A percentile compares a stretch with the other conserved stretches of the same genome.
phyloP scores from a whole-genome alignment of 1,140 invertebrate species.

The Panonychus citri region DNA sequence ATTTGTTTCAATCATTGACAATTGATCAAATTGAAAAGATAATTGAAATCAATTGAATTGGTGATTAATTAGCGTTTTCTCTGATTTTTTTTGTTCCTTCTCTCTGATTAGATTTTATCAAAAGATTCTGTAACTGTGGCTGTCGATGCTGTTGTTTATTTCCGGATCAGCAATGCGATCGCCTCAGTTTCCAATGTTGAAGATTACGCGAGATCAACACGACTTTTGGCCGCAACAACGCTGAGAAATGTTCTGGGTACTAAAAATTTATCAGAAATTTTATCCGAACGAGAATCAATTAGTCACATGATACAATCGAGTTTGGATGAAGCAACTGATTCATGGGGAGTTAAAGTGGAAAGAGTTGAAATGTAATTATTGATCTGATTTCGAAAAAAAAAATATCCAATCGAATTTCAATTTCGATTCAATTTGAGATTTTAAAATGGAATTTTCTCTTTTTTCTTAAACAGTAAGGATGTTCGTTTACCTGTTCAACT shows the following conservation, averaged over 20 bases:
- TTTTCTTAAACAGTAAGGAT: not conserved
- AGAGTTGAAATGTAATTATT: constrained; percentile 52
- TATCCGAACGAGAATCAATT: constrained; percentile 33
- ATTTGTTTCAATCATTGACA: too few relatives aligned
- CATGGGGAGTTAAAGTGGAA: constrained; percentile 59
- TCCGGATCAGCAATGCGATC: constrained; percentile 28
- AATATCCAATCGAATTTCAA: too few relatives aligned
- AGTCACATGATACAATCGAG: constrained; percentile 29
- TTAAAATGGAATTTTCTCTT: too few relatives aligned
- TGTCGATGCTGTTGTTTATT: constrained; percentile 29
- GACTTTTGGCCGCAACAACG: constrained; percentile 53
- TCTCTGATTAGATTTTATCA: constrained; percentile 26
- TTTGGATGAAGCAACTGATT: constrained; percentile 37
- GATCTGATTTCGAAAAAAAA: not conserved
- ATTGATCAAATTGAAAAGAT: too few relatives aligned
- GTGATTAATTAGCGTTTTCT: not conserved
- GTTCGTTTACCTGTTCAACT: constrained; percentile 23
- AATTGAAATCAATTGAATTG: not conserved
- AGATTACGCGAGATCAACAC: constrained; percentile 48
- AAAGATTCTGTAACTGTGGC: constrained; percentile 28
- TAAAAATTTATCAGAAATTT: constrained; percentile 33
- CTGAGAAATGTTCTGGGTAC: constrained; percentile 35
- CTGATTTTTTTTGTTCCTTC: not conserved
- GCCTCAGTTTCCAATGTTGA: constrained; percentile 20
- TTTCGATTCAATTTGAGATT: too few relatives aligned